phyloP scores from a whole-genome alignment of 2,888 invertebrate species.

The Hydrotaea diabolus region DNA sequence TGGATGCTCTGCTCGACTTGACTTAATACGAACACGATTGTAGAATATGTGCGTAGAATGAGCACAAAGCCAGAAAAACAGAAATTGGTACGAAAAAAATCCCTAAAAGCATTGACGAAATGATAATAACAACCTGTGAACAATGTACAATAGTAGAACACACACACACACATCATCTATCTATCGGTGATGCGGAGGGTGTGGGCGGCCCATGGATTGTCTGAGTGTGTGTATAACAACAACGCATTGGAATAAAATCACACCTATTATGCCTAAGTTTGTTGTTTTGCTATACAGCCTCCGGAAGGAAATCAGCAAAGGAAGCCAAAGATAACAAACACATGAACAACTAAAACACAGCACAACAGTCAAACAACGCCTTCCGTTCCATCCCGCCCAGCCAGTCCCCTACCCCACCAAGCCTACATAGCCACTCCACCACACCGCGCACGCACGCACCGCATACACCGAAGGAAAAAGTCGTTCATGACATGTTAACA shows the following conservation, averaged over 20 bases:
- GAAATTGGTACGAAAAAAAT: not conserved
- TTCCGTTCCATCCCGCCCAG: not conserved
- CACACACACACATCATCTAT: no score
- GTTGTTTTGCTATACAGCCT: not conserved
- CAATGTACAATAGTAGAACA: not conserved
- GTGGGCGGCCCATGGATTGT: not conserved
- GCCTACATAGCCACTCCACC: not conserved
- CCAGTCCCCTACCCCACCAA: not conserved
- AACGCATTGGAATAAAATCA: slow-evolving; percentile 4
- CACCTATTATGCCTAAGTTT: slow-evolving; percentile 17
- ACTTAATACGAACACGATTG: not conserved
- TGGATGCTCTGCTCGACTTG: not conserved
- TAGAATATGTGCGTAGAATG: not conserved
- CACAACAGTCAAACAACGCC: not conserved
- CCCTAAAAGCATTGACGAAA: slow-evolving; percentile 18
- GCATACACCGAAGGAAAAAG: slow-evolving; percentile 12
- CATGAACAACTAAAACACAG: not conserved
- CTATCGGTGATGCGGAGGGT: not conserved
- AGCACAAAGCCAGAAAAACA: not conserved
- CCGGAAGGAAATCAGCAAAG: slow-evolving; percentile 31
- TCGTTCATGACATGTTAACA: slow-evolving; percentile 47
- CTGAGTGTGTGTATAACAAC: not conserved
- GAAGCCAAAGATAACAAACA: slow-evolving; percentile 35
- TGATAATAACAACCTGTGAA: slow-evolving; percentile 28
- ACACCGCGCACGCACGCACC: not conserved